These are phyloP conservation scores for Ectemnius cavifrons DNA, from an alignment of 2,888 invertebrate species.

Conservation along the genomic window DNA sequence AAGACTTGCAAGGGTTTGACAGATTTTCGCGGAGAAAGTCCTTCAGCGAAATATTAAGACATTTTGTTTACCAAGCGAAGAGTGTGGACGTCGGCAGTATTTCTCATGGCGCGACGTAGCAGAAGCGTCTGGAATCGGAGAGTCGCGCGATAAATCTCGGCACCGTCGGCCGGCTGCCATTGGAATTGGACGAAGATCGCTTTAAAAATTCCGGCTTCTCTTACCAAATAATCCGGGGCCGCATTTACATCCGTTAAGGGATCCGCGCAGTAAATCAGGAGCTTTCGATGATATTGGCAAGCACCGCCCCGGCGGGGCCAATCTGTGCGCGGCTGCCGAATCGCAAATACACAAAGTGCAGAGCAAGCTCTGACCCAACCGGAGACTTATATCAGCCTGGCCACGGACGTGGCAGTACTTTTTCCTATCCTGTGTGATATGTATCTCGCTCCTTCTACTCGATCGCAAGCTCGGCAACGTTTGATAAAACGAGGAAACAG, in stretches of 20 bases:
- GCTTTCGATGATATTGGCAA: conserved; percentile 14
- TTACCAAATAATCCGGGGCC: conserved; percentile 4
- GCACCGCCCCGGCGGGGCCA: neutral
- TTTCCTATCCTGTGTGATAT: conserved; percentile 4
- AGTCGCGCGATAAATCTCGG: neutral
- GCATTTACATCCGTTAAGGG: conserved; percentile 4
- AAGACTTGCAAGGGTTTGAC: neutral
- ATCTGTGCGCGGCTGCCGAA: neutral
- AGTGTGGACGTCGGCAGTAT: too few relatives aligned
- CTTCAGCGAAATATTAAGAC: conserved; percentile 23
- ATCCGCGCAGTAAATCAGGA: conserved; percentile 1
- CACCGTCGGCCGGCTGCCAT: too few relatives aligned
- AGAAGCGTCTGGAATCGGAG: neutral
- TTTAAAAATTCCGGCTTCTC: conserved; percentile 4
- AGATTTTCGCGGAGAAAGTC: conserved; percentile 24
- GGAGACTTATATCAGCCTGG: conserved; percentile 3
- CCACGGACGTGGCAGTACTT: neutral
- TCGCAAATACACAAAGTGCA: neutral
- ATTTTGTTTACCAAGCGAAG: neutral
- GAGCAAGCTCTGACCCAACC: too few relatives aligned
- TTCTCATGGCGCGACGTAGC: too few relatives aligned
- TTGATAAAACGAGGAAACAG: conserved; percentile 13
- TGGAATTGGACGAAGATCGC: neutral
- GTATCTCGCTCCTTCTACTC: conserved; percentile 1
- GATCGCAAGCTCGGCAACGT: neutral